A percentile compares a stretch with the other conserved stretches of the same genome.
phyloP scores from a whole-genome alignment of 35 echinoderm and acorn worm genomes.

The Heliocidaris tuberculata region DNA sequence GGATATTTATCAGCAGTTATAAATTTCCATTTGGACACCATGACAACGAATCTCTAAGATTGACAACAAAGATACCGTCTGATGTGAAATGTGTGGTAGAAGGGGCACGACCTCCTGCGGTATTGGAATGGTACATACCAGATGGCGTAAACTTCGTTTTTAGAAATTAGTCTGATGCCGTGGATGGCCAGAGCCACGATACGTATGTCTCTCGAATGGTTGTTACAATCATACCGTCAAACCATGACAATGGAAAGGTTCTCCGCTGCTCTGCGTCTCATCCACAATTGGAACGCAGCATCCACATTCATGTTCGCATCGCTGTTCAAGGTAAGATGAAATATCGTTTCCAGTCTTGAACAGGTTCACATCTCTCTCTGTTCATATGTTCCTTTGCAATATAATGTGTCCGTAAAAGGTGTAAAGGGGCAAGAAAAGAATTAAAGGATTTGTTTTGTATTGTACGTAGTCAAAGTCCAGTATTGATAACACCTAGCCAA shows the following conservation, averaged over 20 bases:
- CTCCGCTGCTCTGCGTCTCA: neutral
- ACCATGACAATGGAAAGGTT: neutral
- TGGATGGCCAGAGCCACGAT: neutral
- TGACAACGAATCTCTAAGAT: neutral
- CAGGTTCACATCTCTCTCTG: too few relatives aligned
- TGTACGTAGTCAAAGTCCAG: too few relatives aligned
- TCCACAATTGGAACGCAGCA: neutral
- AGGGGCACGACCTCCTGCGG: neutral
- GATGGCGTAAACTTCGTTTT: neutral
- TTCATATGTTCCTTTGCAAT: too few relatives aligned
- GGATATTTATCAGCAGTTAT: neutral
- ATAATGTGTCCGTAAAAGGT: too few relatives aligned
- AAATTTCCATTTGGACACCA: neutral
- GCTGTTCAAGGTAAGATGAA: neutral
- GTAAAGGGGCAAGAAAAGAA: too few relatives aligned
- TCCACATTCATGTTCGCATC: neutral
- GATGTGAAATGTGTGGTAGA: neutral
- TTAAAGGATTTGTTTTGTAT: too few relatives aligned
- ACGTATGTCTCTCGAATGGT: neutral
- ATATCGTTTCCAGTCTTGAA: too few relatives aligned
- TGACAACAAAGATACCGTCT: neutral
- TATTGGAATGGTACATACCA: neutral
- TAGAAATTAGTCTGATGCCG: neutral
- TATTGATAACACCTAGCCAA: too few relatives aligned
- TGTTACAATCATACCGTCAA: neutral